Evolutionary conservation across 1,140 invertebrate species (phyloP).

Genomic region (Pogonomyrmex californicus): DNA sequence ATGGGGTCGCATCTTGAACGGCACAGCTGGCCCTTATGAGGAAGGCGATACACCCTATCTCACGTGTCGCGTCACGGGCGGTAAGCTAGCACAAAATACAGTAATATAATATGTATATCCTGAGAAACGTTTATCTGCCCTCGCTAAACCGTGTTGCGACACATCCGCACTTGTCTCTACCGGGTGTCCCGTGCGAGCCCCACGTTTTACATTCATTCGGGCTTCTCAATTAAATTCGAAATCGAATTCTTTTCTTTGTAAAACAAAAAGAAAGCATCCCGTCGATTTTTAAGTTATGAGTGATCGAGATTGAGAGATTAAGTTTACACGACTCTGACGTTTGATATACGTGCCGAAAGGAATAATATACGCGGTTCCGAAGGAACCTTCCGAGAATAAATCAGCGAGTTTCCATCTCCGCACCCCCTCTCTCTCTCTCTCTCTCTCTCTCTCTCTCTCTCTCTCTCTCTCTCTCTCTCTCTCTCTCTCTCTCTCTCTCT

Average conservation of each 20-base stretch:
- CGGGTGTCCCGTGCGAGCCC: neutral
- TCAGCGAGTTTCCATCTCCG: constrained; percentile 23
- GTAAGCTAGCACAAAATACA: constrained; percentile 83
- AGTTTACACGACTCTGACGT: constrained; percentile 18
- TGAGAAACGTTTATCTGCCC: constrained; percentile 12
- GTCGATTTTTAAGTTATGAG: neutral
- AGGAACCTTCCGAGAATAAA: constrained; percentile 22
- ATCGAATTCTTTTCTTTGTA: neutral
- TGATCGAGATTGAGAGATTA: constrained; percentile 1
- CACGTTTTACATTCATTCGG: neutral
- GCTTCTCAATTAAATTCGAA: neutral
- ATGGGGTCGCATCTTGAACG: constrained; percentile 91
- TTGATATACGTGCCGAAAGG: constrained; percentile 28
- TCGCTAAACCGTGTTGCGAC: neutral
- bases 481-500: neutral
- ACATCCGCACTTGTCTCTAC: constrained; percentile 4
- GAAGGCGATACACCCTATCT: constrained; percentile 88
- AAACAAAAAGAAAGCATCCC: neutral
- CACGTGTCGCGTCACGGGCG: constrained; percentile 89
- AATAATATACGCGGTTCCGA: neutral
- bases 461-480: neutral
- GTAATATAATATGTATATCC: constrained; percentile 51
- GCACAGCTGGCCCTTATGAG: constrained; percentile 91
- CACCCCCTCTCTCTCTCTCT: neutral
- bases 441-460: neutral